Evolutionary conservation across 2,888 invertebrate genomes (phyloP), one percentile per base, ranked within the genome.

Genomic region (Troglohyphantes excavatus): DNA sequence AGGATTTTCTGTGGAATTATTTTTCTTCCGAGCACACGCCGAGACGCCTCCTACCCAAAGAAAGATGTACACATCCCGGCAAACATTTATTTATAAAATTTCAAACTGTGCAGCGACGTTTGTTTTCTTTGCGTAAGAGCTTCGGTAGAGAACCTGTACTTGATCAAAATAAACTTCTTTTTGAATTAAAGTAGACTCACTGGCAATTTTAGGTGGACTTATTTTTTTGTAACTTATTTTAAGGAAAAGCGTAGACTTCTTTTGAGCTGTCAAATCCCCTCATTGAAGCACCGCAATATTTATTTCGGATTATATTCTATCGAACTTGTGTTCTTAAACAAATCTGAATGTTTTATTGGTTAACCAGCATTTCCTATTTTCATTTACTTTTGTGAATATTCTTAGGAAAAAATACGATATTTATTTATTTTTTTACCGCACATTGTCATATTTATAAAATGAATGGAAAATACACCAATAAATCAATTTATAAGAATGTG

Each of bases 31-130:
- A 53, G n/a, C 53, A 53, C 9, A n/a, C 53, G 9, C 53, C 0
- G n/a, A 53, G 53, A 53, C 13, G 53, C 53, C 9, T 39, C 39
- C 39, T 11, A 13, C 7, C 39, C 53, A 53, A 53, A 53, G 53
- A 53, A n/a, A 53, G 53, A 17, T 53, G 53, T 53, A 53, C 53
- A 53, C 53, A 53, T n/a, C 53, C 53, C 3, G 5, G 53, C 53
- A 53, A 53, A 53, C 53, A 53, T 53, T 53, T 53, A 53, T 53
- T 53, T 53, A 53, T 53, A n/a, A 53, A 53, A 53, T 53, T 53
- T 53, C 53, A 53, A n/a, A n/a, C 13, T 53, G 17, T n/a, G 53
- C 53, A 53, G 53, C 13, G 17, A 17, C 53, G n/a, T 5, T 53
- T 53, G 53, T 53, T 53, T 53, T 53, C 53, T 53, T 53, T 53